Conservation (phyloP, 2,888 invertebrate species). For the Girardia tigrina region DNA sequence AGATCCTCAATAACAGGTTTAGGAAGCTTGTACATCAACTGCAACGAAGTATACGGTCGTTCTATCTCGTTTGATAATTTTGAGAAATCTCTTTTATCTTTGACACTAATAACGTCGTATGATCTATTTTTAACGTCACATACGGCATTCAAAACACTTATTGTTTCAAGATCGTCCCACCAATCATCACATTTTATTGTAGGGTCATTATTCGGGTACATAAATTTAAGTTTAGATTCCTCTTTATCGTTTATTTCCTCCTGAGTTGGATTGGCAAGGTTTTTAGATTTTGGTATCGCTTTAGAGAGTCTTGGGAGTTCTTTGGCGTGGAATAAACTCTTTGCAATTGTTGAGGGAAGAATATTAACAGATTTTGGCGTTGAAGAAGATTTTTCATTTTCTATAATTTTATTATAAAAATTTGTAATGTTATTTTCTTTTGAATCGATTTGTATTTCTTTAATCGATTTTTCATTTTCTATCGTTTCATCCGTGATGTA, state of each 20-base stretch:
- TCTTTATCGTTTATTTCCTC: not conserved
- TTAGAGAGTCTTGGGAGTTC: not conserved
- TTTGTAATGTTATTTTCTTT: not conserved
- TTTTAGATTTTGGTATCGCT: not conserved
- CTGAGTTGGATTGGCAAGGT: not conserved
- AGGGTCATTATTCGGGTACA: not conserved
- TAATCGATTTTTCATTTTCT: not conserved
- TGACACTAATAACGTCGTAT: not conserved
- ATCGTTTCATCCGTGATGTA: not conserved
- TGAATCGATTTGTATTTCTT: not conserved
- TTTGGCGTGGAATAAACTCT: not conserved
- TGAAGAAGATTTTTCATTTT: no score
- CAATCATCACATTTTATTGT: not conserved
- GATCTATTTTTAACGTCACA: not conserved
- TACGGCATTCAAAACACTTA: not conserved
- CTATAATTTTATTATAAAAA: not conserved
- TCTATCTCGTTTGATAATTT: not conserved
- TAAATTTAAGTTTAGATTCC: not conserved
- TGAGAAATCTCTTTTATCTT: not conserved
- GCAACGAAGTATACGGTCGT: not conserved
- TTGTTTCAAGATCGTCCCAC: slow-evolving; percentile 13
- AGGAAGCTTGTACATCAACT: not conserved
- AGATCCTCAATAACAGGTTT: not conserved
- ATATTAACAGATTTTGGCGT: not conserved
- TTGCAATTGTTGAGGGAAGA: not conserved